Evolutionary conservation across 2,888 invertebrate species (phyloP).

Genomic region (Synanthedon andrenaeformis): DNA sequence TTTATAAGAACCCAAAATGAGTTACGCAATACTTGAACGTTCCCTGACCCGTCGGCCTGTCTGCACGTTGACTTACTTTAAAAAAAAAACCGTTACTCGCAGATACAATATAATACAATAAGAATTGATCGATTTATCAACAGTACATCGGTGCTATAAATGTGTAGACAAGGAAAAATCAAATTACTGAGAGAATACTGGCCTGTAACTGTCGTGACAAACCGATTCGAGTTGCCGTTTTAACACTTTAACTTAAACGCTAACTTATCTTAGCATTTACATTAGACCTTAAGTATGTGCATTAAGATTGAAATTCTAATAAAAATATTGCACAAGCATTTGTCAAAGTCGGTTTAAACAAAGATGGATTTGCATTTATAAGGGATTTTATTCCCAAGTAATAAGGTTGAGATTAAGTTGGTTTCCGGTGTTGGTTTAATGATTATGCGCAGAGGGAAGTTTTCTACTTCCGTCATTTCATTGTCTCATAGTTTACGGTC

Average conservation of each 20-base stretch:
- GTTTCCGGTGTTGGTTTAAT: background rate
- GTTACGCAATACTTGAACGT: too few relatives aligned
- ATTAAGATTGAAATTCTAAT: background rate
- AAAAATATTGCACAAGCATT: background rate
- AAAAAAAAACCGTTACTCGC: too few relatives aligned
- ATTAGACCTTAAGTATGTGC: background rate
- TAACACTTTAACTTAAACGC: conserved; percentile 15
- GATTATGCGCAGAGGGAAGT: conserved; percentile 5
- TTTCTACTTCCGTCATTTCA: conserved; percentile 8
- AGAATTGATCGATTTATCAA: too few relatives aligned
- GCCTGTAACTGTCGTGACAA: conserved; percentile 25
- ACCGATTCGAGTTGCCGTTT: conserved; percentile 18
- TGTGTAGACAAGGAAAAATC: too few relatives aligned
- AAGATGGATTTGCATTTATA: background rate
- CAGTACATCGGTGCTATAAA: too few relatives aligned
- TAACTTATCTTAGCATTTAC: background rate
- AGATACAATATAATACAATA: too few relatives aligned
- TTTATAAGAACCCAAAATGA: too few relatives aligned
- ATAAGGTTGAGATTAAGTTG: background rate
- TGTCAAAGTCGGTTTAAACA: background rate
- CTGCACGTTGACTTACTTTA: too few relatives aligned
- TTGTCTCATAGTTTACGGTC: conserved; percentile 6
- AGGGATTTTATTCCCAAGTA: background rate
- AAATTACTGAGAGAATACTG: too few relatives aligned
- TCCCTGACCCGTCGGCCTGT: too few relatives aligned